Base-by-base conservation (phyloP, 2,888 invertebrate genomes). In the Drosophila colorata region DNA sequence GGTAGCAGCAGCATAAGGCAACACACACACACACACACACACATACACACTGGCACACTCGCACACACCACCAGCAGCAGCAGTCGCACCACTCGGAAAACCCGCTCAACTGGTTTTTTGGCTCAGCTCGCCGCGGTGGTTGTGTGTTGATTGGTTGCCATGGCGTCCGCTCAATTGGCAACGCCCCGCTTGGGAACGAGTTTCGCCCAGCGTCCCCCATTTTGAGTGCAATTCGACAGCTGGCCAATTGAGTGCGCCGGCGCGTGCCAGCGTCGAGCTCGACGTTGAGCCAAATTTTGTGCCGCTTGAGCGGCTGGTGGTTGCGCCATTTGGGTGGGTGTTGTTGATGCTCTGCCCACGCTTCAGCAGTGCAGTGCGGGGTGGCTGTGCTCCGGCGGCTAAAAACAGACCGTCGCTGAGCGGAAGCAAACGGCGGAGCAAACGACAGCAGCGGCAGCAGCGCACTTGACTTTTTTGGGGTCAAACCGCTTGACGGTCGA, bases 141-240 rank as follows among this genome's bases (percentile, higher is more conserved):
- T 83, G 83, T 56, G 40, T 77, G 76, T 55, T 79, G 90, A 89
- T 89, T 89, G 89, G 89, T 88, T 83, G 83, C 79, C 75, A 87
- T 83, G 85, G 78, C 80, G 61, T 58, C 74, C 44, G 38, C 55
- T 58, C 47, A 23, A 41, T 25, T 11, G 69, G 78, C 70, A 75
- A 83, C 89, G 89, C 89, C 88, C 68, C 53, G 53, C 64, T 65
- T 59, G 52, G 52, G 70, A 88, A 83, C 88, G 80, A 75, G 78
- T 81, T 87, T 79, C 49, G 20, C 57, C 35, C 56, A 63, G 65
- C 69, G 87, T 88, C 89, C 88, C 88, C 89, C 89, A 89, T 89
- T 89, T 89, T 89, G 89, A 89, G 89, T 89, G 81, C 9, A 46
- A 53, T n/a, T n/a, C n/a, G n/a, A n/a, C n/a, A n/a, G 14, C 41